These are phyloP conservation scores for Sitta europaea DNA, from an alignment of 2,113 vertebrate species.

Conservation along the genomic window DNA sequence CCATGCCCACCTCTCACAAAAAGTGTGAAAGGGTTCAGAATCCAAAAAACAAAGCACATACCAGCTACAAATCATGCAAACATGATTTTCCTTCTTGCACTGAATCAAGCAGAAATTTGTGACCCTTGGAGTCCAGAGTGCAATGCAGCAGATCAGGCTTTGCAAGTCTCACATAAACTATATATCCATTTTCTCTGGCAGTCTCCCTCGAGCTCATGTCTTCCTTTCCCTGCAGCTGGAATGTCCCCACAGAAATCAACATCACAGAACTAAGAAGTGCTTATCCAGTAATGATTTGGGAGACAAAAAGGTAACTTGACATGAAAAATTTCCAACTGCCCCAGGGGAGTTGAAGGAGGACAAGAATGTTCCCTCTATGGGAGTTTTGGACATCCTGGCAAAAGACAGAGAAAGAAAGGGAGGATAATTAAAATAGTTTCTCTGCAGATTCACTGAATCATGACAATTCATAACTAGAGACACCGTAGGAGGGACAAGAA, in stretches of 20 bases:
- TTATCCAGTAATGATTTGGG: not conserved
- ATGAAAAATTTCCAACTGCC: slow-evolving; percentile 36
- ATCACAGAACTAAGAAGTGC: not conserved
- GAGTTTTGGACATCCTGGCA: not conserved
- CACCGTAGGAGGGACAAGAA: slow-evolving; percentile 39
- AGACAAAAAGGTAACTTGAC: slow-evolving; percentile 19
- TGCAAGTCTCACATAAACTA: not conserved
- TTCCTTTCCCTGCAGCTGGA: not conserved
- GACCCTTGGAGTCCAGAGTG: not conserved
- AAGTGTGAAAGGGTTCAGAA: not conserved
- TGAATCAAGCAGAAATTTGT: not conserved
- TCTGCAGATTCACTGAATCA: slow-evolving; percentile 45
- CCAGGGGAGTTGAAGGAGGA: not conserved
- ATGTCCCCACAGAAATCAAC: not conserved
- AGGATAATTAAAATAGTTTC: slow-evolving; percentile 36
- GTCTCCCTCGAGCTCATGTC: not conserved
- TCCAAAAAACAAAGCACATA: not conserved
- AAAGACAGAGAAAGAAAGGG: not conserved
- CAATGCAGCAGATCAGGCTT: rapidly evolving
- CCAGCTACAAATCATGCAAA: not conserved
- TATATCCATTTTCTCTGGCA: not conserved
- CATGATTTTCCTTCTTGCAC: not conserved
- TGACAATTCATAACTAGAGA: slow-evolving; percentile 6
- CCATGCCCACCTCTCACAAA: not conserved
- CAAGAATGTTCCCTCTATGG: not conserved